These are phyloP conservation scores for Plectropomus leopardus DNA, from an alignment of 2,113 vertebrate species.

Conservation along the genomic window DNA sequence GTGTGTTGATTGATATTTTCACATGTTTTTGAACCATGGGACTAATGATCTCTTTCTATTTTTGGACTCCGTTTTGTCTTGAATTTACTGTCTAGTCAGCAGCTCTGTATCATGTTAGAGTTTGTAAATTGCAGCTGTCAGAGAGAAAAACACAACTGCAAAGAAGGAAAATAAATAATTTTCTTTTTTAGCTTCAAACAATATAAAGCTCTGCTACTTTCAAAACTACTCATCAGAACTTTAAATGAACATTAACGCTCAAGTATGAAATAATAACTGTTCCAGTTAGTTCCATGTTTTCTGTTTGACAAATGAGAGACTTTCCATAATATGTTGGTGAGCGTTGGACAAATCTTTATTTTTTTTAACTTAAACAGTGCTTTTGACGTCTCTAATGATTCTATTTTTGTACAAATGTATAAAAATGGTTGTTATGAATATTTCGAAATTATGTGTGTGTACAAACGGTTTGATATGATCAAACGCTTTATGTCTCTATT, in stretches of 20 bases:
- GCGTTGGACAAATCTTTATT: slow-evolving; percentile 38
- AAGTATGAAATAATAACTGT: not conserved
- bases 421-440: slow-evolving; percentile 35
- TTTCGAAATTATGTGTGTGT: slow-evolving; percentile 22
- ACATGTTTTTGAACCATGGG: not conserved
- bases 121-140: slow-evolving; percentile 8
- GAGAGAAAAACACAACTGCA: slow-evolving; percentile 23
- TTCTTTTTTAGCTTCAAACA: not conserved
- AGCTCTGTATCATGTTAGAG: slow-evolving; percentile 1
- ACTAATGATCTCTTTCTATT: not conserved
- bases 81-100: slow-evolving; percentile 12
- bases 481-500: slow-evolving; percentile 42
- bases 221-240: not conserved
- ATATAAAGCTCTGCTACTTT: not conserved
- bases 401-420: slow-evolving; percentile 72
- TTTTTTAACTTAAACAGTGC: slow-evolving; percentile 41
- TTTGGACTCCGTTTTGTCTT: slow-evolving; percentile 22
- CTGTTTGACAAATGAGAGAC: slow-evolving; percentile 13
- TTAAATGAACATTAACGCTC: not conserved
- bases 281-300: not conserved
- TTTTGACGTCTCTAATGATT: slow-evolving; percentile 39
- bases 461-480: slow-evolving; percentile 7
- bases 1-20: slow-evolving; percentile 12
- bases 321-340: not conserved
- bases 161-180: not conserved